phyloP scores from a whole-genome alignment of 2,888 invertebrate genomes.

The Saturnia japonica region DNA sequence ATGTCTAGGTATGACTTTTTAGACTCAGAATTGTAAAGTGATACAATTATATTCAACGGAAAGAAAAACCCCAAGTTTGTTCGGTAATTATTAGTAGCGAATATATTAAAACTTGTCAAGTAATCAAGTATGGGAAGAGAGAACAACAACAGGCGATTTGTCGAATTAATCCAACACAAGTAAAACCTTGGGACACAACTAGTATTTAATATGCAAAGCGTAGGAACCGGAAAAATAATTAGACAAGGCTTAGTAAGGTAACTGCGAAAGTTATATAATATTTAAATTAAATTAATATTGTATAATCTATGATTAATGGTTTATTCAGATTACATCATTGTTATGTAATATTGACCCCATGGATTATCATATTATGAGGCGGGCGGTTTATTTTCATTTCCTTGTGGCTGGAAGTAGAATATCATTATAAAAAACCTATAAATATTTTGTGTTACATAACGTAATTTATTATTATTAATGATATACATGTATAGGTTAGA shows the following conservation, averaged over 20 bases:
- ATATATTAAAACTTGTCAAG: no score
- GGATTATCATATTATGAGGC: background rate
- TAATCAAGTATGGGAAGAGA: no score
- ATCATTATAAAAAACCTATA: background rate
- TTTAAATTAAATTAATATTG: constrained; percentile 4
- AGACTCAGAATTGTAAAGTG: no score
- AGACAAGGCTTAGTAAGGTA: background rate
- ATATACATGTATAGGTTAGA: no score
- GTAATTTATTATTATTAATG: no score
- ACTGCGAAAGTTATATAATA: constrained; percentile 14
- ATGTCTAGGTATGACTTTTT: no score
- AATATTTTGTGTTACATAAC: no score
- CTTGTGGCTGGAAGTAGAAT: background rate
- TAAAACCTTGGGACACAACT: background rate
- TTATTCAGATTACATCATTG: constrained; percentile 12
- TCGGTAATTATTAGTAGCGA: no score
- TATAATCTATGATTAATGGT: constrained; percentile 14
- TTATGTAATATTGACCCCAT: constrained; percentile 15
- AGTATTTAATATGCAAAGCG: background rate
- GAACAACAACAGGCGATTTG: no score
- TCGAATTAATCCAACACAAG: no score
- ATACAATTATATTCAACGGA: no score
- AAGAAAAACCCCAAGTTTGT: no score
- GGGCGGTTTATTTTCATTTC: background rate
- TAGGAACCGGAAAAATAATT: constrained; percentile 20